Evolutionary conservation across 2,797 vertebrate genomes (phyloP).

Genomic region (Micrastur ruficollis): DNA sequence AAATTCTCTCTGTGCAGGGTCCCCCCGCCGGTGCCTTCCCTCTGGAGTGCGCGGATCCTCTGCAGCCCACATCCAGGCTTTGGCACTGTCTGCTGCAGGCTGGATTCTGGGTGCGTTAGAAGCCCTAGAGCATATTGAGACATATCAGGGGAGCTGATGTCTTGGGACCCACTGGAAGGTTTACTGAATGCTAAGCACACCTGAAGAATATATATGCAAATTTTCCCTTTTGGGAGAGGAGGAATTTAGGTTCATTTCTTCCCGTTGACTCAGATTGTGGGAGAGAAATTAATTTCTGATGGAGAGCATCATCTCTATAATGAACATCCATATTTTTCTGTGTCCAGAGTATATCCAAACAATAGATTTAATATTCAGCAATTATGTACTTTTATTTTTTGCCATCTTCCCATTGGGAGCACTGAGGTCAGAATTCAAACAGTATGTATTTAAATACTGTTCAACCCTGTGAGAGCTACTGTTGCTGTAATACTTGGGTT

Average conservation of each 20-base stretch:
- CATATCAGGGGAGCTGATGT: not conserved
- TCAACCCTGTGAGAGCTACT: not conserved
- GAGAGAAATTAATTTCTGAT: not conserved
- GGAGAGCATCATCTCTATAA: not conserved
- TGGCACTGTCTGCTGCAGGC: accelerated
- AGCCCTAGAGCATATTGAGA: not conserved
- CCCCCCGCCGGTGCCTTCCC: not conserved
- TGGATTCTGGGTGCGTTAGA: not conserved
- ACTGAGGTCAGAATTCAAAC: not conserved
- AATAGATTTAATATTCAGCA: not conserved
- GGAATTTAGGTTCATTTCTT: not conserved
- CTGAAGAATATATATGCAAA: not conserved
- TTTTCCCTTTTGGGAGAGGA: not conserved
- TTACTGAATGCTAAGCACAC: not conserved
- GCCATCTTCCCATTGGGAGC: not conserved
- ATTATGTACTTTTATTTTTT: not conserved
- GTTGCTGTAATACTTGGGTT: not conserved
- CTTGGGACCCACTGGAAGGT: not conserved
- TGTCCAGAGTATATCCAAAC: not conserved
- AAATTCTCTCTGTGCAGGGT: not conserved
- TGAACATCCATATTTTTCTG: not conserved
- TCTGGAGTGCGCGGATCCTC: accelerated
- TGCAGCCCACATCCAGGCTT: not conserved
- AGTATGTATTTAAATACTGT: not conserved
- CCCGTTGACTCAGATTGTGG: not conserved